Percentiles rank a stretch among this genome's conserved stretches.
phyloP scores from a whole-genome alignment of 1,140 invertebrate genomes.

The Trachymyrmex septentrionalis region DNA sequence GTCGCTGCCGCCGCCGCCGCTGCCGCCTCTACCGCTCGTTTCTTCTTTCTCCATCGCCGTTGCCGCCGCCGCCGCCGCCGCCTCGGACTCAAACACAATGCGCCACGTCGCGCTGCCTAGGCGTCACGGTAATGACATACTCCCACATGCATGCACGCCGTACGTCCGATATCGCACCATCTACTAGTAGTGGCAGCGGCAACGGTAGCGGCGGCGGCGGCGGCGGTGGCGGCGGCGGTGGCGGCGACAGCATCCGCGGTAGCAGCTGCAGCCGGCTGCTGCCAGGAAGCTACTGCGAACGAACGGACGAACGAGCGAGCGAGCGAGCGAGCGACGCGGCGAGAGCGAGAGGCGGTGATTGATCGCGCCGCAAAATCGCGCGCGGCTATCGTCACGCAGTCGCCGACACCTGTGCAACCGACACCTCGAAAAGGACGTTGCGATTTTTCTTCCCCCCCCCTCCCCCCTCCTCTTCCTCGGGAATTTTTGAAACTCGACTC shows the following conservation, averaged over 20 bases:
- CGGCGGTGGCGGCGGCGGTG: too few species aligned
- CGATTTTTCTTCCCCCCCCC: not conserved
- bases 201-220: too few species aligned
- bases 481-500: not conserved
- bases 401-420: conserved; percentile 15
- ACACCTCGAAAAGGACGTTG: conserved; percentile 20
- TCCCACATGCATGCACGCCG: conserved; percentile 78
- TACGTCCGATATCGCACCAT: conserved; percentile 69
- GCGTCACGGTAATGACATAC: conserved; percentile 84
- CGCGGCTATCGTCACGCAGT: conserved; percentile 28
- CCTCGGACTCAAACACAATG: conserved; percentile 80
- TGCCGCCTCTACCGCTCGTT: conserved; percentile 28
- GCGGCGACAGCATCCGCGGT: too few species aligned
- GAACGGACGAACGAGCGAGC: not conserved
- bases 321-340: not conserved
- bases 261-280: too few species aligned
- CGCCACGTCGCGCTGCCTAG: conserved; percentile 81
- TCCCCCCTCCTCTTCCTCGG: not conserved
- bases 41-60: conserved; percentile 74
- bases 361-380: conserved; percentile 70
- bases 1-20: not conserved
- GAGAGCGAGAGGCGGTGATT: conserved; percentile 66
- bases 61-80: conserved; percentile 24
- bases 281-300: conserved; percentile 64
- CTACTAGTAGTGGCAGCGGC: conserved; percentile 62